Evolutionary conservation across 2,113 vertebrate species (phyloP), one percentile per base, ranked within the genome.

Genomic region (Istiophorus platypterus): DNA sequence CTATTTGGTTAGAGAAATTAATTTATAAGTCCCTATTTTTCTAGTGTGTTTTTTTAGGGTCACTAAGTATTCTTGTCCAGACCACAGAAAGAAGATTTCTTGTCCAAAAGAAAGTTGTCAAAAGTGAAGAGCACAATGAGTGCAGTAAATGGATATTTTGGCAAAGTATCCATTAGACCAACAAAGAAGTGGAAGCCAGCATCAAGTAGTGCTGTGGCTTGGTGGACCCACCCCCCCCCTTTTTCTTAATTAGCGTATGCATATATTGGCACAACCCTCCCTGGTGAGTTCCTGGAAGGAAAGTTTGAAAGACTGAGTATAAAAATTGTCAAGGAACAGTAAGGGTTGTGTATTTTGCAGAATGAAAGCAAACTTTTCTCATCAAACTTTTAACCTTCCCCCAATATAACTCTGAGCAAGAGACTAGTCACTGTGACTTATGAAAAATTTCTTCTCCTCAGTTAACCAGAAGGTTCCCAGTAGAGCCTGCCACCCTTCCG

Each of bases 401-500:
- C 45, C 52, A n/a, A 1, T 39, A 29, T 54, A 39, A 45, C 56
- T 24, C 67, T 54, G 52, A 74, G 69, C 45, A 80, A 59, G 59
- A 37, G 7, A 77, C 80, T 9, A 59, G 74, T 82, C 73, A 59
- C 39, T 47, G 29, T 61, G 62, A 85, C 57, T 78, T 70, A 64
- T 82, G 81, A 89, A 85, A 88, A 92, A 84, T 73, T 59, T 76
- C 56, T 75, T 74, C 65, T 64, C 67, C 57, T 64, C 37, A 45
- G 57, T 72, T 78, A 72, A 52, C 70, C 76, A 83, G 52, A 85
- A 85, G 64, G 72, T 78, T 72, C 42, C 70, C 71, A 70, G 66
- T 45, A 42, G 11, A 42, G 81, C 51, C 88, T 88, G 77, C 71
- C 79, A 89, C 82, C 73, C 80, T 66, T 67, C 6, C 17, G 81